Evolutionary conservation across 2,113 vertebrate genomes (phyloP), one percentile per base, ranked within the genome.

Genomic region (Neoarius graeffei): DNA sequence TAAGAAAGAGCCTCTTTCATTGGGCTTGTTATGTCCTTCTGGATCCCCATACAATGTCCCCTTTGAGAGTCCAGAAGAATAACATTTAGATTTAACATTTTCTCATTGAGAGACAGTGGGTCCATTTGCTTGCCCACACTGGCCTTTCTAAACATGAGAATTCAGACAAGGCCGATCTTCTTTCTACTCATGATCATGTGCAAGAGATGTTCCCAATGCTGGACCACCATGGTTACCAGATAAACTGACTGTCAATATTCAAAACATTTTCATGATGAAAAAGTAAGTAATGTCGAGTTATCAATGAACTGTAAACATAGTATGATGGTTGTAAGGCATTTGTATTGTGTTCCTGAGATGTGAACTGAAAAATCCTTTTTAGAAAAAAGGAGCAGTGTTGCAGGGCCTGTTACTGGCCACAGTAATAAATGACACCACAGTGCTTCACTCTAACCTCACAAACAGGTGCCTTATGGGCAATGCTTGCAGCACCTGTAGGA

Each of bases 61-160:
- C 95, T 95, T 96, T 96, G 94, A 96, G 94, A 92, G 91, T 92
- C 85, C 90, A 94, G 93, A 96, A 95, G 95, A 95, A 96, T 94
- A 96, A 96, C 95, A 95, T 95, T 96, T 95, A 94, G 94, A 94
- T 94, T 96, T 92, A 94, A 95, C 93, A 93, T 95, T 95, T 94
- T 95, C 94, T 94, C 94, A 94, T 94, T 94, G 94, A 93, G 91
- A 92, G 93, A 95, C 92, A 93, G 94, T 92, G 93, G 94, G 91
- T 93, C 93, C 89, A 84, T 86, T 91, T 86, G 71, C 91, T 86
- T 89, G 64, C 88, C 91, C 89, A 90, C 92, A 91, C 90, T 35
- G 91, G 89, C 90, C 89, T 89, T 87, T 42, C 19, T 42, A 79
- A 62, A 84, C 59, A 48, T 62, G 30, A 77, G n/a, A 52, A 54